Evolutionary conservation across 2,888 invertebrate genomes (phyloP), one percentile per base, ranked within the genome.

Genomic region (Dinocampus coccinellae): DNA sequence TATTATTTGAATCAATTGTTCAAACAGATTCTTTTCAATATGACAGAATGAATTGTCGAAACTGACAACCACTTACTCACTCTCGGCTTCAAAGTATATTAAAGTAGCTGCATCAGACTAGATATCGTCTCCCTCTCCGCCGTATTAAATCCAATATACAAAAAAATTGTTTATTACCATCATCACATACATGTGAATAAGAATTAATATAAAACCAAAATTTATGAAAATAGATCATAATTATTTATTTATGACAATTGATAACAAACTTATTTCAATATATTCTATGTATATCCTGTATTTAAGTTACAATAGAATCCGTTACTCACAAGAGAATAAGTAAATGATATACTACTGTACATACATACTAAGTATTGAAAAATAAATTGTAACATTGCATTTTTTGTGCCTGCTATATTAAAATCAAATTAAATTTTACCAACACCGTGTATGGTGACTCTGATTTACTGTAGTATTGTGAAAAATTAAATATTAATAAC

Each of bases 381-480:
- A n/a, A 20, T 47, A 3, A 47, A n/a, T 47, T 7, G 20, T 7
- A 6, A 47, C 47, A 16, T 3, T 7, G 7, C 16, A 20, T 16
- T 20, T 47, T 7, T 4, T 47, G 6, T 47, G 16, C 2, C 6
- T 16, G 7, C 3, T 11, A 24, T 24, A 24, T 22, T 24, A 22
- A 39, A 55, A 26, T 26, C 4, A 52, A 52, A 36, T 62, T 22
- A 26, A 64, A 65, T 52, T 65, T 55, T 33, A 65, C 65, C 65
- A 55, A 65, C 65, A 65, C 53, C 55, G 36, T 65, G 64, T 62
- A 33, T 52, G 16, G 29, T 9, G 63, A 13, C 20, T 16, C 29
- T 47, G 24, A 33, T 33, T 39, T 62, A 39, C 20, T 13, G 47
- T 24, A 11, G 52, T 34, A 33, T 52, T 52, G 33, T 26, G 52